These are phyloP conservation scores for Tragelaphus buxtoni DNA, from an alignment of 2,113 vertebrate species.

Conservation along the genomic window DNA sequence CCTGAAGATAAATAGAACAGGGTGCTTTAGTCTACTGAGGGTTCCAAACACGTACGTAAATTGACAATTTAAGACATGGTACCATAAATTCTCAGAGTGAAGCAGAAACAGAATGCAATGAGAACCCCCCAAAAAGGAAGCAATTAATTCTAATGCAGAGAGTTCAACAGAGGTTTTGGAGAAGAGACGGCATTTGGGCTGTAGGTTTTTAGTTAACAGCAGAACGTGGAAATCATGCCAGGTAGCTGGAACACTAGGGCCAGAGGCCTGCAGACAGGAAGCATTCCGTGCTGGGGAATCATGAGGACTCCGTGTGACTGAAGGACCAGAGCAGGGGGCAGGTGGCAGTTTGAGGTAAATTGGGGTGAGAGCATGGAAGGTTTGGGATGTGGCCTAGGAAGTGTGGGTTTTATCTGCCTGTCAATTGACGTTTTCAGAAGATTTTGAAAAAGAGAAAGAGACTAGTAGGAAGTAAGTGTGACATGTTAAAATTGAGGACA, in stretches of 20 bases:
- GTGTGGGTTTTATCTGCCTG: neutral
- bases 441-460: neutral
- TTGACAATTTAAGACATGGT: neutral
- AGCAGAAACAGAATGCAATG: no score
- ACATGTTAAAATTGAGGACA: neutral
- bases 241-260: neutral
- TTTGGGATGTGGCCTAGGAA: neutral
- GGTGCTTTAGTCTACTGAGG: neutral
- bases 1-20: neutral
- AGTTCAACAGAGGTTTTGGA: neutral
- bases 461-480: neutral
- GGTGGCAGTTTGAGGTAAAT: neutral
- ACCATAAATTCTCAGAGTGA: neutral
- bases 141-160: neutral
- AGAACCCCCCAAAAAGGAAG: neutral
- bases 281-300: no score
- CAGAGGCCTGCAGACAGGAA: neutral
- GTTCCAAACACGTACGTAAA: neutral
- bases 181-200: neutral
- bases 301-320: rapidly evolving
- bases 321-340: rapidly evolving
- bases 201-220: neutral
- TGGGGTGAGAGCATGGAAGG: neutral
- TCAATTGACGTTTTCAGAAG: neutral
- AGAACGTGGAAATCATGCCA: neutral